Conservation (phyloP, 2,888 invertebrate genomes). For the Carabus problematicus region DNA sequence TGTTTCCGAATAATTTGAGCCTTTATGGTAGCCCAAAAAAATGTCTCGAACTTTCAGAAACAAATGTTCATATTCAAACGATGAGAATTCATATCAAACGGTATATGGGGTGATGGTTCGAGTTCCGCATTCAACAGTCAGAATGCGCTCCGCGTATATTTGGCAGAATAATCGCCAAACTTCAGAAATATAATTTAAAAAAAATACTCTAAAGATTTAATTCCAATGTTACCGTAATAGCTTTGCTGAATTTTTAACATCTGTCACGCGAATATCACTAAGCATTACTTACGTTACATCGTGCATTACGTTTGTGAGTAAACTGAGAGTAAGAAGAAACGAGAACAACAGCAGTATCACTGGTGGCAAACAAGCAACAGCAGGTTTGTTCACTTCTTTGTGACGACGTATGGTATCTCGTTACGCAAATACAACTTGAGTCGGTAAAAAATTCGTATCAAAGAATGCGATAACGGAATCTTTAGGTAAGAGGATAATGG, state of each 20-base stretch:
- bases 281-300: not conserved
- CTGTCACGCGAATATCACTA: not conserved
- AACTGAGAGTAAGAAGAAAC: not conserved
- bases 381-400: constrained; percentile 30
- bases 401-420: constrained; percentile 43
- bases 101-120: no score
- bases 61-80: no score
- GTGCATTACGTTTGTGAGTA: no score
- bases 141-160: not conserved
- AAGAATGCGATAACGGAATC: constrained; percentile 43
- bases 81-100: no score
- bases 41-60: no score
- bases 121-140: no score
- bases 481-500: constrained; percentile 43
- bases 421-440: constrained; percentile 43
- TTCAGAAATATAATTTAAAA: constrained; percentile 1
- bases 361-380: not conserved
- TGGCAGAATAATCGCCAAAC: not conserved
- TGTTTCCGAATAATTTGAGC: constrained; percentile 41
- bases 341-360: constrained; percentile 7
- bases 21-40: constrained; percentile 15
- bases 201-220: not conserved
- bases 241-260: not conserved
- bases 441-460: constrained; percentile 42
- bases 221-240: no score